Conservation (phyloP, 92 coral and sea anemone genomes). For the Porites divaricata region DNA sequence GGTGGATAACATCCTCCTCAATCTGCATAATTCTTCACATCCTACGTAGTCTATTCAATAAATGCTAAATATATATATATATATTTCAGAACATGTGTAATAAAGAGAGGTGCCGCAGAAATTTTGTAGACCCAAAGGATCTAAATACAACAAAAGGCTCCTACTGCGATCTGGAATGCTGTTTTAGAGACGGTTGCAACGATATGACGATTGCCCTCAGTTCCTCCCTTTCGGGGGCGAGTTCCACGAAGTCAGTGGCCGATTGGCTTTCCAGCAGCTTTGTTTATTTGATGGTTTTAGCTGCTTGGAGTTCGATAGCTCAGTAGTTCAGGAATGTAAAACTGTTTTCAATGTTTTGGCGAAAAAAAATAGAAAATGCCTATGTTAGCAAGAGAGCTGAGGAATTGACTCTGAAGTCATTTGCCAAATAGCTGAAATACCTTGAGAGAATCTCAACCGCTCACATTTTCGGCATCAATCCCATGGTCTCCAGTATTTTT, state of each 20-base stretch:
- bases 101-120: not conserved
- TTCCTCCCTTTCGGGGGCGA: too few species aligned
- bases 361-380: too few species aligned
- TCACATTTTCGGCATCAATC: too few species aligned
- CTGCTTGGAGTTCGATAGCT: not conserved
- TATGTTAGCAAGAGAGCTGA: not conserved
- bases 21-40: too few species aligned
- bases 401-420: too few species aligned
- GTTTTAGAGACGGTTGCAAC: conserved; percentile 12
- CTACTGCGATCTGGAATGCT: conserved; percentile 4
- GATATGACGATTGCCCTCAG: not conserved
- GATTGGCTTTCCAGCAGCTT: not conserved
- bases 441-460: too few species aligned
- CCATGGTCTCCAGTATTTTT: too few species aligned
- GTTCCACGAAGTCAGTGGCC: too few species aligned
- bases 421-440: too few species aligned
- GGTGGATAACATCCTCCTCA: too few species aligned
- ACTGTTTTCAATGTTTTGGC: not conserved
- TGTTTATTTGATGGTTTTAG: not conserved
- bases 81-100: not conserved
- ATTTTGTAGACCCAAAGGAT: not conserved
- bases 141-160: not conserved
- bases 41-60: too few species aligned
- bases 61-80: not conserved
- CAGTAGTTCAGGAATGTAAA: not conserved